These are phyloP conservation scores for Pteropus alecto DNA, from an alignment of 2,113 vertebrate genomes.

Conservation along the genomic window DNA sequence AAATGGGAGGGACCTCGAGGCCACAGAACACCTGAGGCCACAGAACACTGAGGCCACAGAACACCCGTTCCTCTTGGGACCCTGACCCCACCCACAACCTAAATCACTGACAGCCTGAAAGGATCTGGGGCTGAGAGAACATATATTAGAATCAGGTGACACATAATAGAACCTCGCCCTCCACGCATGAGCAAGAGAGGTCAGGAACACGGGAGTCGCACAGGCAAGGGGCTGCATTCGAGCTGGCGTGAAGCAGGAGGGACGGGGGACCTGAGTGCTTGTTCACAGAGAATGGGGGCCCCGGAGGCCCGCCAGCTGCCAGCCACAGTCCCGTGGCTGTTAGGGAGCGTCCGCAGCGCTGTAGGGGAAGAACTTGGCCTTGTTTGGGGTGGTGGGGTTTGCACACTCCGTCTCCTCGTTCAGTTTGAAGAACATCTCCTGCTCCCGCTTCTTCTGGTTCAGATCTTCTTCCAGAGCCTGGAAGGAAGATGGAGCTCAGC, in stretches of 20 bases:
- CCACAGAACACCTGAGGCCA: neutral
- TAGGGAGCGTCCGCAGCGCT: constrained; percentile 81
- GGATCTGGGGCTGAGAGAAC: neutral
- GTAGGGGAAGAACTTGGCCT: constrained; percentile 92
- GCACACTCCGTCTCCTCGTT: constrained; percentile 79
- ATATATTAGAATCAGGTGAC: neutral
- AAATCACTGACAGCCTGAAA: neutral
- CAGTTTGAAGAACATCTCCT: constrained; percentile 94
- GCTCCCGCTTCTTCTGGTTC: constrained; percentile 91
- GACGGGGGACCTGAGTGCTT: constrained; percentile 41
- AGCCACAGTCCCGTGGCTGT: neutral
- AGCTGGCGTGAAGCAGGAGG: constrained; percentile 6
- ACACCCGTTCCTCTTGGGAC: neutral
- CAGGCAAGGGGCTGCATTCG: neutral
- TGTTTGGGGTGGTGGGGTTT: constrained; percentile 85
- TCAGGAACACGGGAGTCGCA: neutral
- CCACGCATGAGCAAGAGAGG: fast-evolving
- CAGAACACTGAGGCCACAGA: neutral
- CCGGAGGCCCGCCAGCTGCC: constrained; percentile 26
- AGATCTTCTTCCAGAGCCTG: constrained; percentile 95
- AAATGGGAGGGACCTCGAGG: neutral
- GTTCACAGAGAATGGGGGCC: constrained; percentile 37
- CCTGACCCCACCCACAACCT: neutral
- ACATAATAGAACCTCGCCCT: neutral
- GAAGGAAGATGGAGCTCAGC: neutral